These are phyloP conservation scores for Vireo griseus DNA, from an alignment of 2,797 vertebrate species.

Conservation along the genomic window DNA sequence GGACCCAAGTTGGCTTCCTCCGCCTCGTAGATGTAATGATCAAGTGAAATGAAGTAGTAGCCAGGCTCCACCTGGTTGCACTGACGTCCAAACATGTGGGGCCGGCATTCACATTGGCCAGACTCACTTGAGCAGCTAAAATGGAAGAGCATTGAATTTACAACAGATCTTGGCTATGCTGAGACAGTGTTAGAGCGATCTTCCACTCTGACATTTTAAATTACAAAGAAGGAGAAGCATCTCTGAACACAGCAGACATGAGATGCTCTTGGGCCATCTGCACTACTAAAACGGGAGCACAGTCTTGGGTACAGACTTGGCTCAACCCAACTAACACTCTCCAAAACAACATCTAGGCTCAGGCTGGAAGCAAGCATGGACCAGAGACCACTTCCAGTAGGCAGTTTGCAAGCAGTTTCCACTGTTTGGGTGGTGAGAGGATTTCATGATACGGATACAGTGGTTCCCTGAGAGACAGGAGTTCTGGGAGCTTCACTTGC, in stretches of 20 bases:
- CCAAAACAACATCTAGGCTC: not conserved
- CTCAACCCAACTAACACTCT: not conserved
- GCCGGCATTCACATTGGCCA: conserved; percentile 88
- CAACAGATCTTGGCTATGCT: not conserved
- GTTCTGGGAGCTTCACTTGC: not conserved
- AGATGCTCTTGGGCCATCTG: not conserved
- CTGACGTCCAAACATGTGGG: conserved; percentile 91
- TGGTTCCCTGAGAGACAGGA: not conserved
- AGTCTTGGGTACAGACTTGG: rapidly evolving
- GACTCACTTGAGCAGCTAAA: conserved; percentile 87
- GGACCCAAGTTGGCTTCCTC: conserved; percentile 90
- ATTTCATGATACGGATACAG: not conserved
- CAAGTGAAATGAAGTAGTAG: conserved; percentile 92
- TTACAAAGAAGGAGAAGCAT: not conserved
- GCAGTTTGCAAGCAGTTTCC: not conserved
- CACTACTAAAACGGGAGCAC: not conserved
- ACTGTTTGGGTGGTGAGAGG: not conserved
- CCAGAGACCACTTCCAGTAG: not conserved
- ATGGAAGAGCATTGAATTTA: not conserved
- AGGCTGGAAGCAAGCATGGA: not conserved
- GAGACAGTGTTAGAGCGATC: not conserved
- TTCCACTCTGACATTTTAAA: not conserved
- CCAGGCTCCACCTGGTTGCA: conserved; percentile 92
- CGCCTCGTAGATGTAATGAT: conserved; percentile 95
- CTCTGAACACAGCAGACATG: not conserved